phyloP scores from a whole-genome alignment of 2,797 vertebrate genomes.

The Sitta carolinensis region DNA sequence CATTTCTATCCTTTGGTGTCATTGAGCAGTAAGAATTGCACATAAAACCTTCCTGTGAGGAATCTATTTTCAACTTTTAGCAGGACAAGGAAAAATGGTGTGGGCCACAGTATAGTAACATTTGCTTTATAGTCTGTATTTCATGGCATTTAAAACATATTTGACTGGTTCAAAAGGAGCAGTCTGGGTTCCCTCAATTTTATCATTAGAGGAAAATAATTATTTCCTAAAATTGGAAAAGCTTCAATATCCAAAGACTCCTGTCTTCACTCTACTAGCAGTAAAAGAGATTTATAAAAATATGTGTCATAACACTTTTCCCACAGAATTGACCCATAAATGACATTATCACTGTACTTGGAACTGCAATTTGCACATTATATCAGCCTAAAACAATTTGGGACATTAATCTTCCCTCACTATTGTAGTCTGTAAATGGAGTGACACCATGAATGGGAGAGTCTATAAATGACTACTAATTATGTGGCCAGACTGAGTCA shows the following conservation, averaged over 20 bases:
- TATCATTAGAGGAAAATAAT: neutral
- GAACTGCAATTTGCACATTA: constrained; percentile 3
- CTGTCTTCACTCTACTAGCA: neutral
- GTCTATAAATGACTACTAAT: constrained; percentile 30
- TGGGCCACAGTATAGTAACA: neutral
- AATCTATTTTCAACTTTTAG: neutral
- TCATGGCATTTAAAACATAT: neutral
- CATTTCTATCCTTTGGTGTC: neutral
- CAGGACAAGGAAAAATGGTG: neutral
- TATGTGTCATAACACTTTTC: neutral
- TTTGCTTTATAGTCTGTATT: neutral
- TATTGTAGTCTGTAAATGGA: neutral
- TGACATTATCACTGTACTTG: neutral
- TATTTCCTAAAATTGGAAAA: neutral
- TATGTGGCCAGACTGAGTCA: neutral
- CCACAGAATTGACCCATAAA: neutral
- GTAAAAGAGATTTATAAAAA: neutral
- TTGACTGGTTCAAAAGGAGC: neutral
- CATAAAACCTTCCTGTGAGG: neutral
- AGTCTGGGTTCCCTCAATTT: neutral
- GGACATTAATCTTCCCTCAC: neutral
- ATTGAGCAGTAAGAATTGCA: neutral
- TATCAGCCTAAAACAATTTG: neutral
- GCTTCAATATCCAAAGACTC: neutral
- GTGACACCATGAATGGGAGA: neutral